phyloP scores from a whole-genome alignment of 2,888 invertebrate genomes.

The Erynnis tages region DNA sequence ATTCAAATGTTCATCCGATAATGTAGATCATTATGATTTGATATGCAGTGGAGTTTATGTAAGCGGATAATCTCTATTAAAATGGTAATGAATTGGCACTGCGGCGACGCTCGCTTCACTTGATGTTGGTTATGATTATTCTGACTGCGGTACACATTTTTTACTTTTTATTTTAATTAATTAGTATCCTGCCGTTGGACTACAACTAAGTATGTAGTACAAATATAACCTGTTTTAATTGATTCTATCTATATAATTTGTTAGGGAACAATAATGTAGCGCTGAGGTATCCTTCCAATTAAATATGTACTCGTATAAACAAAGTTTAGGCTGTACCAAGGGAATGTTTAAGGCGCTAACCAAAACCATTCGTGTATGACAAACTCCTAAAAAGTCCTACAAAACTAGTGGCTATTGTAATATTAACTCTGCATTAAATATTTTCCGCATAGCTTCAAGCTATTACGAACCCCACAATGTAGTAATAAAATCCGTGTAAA shows the following conservation, averaged over 20 bases:
- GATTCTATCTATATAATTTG: too few relatives aligned
- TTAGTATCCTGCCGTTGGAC: conserved; percentile 7
- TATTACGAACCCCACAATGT: conserved; percentile 63
- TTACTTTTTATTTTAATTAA: conserved; percentile 23
- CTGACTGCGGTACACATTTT: conserved; percentile 9
- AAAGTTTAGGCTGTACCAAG: too few relatives aligned
- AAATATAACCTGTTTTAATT: too few relatives aligned
- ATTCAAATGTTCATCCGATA: conserved; percentile 36
- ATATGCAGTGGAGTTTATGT: conserved; percentile 32
- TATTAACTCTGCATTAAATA: conserved; percentile 69
- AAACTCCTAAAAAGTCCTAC: conserved; percentile 43
- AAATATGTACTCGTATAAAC: too few relatives aligned
- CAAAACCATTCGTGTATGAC: not conserved
- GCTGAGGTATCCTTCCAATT: too few relatives aligned
- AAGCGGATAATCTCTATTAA: conserved; percentile 32
- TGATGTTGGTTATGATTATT: conserved; percentile 23
- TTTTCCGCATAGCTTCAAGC: conserved; percentile 66
- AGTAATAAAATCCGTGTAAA: conserved; percentile 65
- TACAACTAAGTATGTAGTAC: not conserved
- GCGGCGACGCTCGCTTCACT: conserved; percentile 14
- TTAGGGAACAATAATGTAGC: too few relatives aligned
- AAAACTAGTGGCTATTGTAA: conserved; percentile 41
- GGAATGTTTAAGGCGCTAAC: too few relatives aligned
- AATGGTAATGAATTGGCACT: conserved; percentile 32
- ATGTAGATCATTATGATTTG: conserved; percentile 33